Conservation (phyloP, 2,797 vertebrate species). For the Oreochromis grahami region DNA sequence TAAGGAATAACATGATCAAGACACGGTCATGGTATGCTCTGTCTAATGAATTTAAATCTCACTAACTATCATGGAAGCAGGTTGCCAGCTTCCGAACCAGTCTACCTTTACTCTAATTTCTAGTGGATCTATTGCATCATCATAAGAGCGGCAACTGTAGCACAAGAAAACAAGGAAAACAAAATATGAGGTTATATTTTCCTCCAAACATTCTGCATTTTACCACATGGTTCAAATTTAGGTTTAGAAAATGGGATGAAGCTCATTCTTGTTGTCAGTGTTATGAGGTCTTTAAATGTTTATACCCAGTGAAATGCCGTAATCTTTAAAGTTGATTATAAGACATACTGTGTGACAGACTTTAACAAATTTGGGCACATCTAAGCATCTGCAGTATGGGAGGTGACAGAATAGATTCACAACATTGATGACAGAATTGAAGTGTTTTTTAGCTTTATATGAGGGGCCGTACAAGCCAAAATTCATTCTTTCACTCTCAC, state of each 20-base stretch:
- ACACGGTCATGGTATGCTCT: not conserved
- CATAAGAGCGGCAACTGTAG: not conserved
- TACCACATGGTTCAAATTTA: not conserved
- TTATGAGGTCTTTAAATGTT: not conserved
- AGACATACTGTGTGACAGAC: not conserved
- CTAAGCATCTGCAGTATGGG: not conserved
- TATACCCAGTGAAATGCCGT: not conserved
- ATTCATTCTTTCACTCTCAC: no score
- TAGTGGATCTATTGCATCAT: not conserved
- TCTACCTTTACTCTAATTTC: not conserved
- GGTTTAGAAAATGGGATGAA: not conserved
- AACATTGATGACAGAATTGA: not conserved
- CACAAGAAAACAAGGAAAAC: not conserved
- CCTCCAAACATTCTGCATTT: not conserved
- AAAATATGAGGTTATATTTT: not conserved
- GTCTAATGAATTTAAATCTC: not conserved
- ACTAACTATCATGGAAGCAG: not conserved
- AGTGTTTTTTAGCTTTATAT: not conserved
- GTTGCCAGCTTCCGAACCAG: not conserved
- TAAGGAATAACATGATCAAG: not conserved
- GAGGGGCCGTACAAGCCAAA: no score
- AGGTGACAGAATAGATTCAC: not conserved
- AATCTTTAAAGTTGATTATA: not conserved
- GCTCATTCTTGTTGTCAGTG: not conserved
- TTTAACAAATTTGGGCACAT: not conserved